phyloP scores from a whole-genome alignment of 2,797 vertebrate genomes.

The Melanotaenia pygmaea region DNA sequence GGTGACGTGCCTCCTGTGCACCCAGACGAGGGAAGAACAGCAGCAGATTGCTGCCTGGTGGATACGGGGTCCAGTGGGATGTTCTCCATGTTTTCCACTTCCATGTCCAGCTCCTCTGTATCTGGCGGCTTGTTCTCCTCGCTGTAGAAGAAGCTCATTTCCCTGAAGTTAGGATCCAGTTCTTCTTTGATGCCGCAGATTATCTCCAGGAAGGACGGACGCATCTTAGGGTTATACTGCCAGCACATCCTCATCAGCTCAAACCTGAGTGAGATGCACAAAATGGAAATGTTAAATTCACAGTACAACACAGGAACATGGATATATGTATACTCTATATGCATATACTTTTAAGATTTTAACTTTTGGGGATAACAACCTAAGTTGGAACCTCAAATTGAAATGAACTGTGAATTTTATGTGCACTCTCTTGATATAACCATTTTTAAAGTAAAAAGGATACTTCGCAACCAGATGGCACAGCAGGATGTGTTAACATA shows the following conservation, averaged over 20 bases:
- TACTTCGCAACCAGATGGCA: slow-evolving; percentile 1
- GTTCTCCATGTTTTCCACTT: slow-evolving; percentile 97
- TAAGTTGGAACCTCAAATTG: no score
- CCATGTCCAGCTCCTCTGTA: slow-evolving; percentile 94
- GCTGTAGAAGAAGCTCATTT: slow-evolving; percentile 98
- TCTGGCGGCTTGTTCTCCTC: slow-evolving; percentile 98
- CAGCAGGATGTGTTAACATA: not conserved
- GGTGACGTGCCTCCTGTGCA: slow-evolving; percentile 74
- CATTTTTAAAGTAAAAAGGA: not conserved
- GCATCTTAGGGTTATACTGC: slow-evolving; percentile 99
- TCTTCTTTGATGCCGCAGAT: slow-evolving; percentile 96
- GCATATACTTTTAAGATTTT: no score
- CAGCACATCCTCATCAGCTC: slow-evolving; percentile 99
- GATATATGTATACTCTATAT: not conserved
- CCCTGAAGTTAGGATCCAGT: slow-evolving; percentile 91
- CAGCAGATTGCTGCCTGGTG: slow-evolving; percentile 83
- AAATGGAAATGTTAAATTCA: not conserved
- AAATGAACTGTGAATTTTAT: not conserved
- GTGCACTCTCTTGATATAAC: not conserved
- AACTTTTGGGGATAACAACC: no score
- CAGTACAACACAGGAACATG: not conserved
- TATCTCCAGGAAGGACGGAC: slow-evolving; percentile 96
- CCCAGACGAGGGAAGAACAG: slow-evolving; percentile 50
- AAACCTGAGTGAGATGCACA: slow-evolving; percentile 81
- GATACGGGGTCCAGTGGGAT: slow-evolving; percentile 94